Evolutionary conservation across 2,888 invertebrate species (phyloP), one percentile per base, ranked within the genome.

Genomic region (Malachius bipustulatus): DNA sequence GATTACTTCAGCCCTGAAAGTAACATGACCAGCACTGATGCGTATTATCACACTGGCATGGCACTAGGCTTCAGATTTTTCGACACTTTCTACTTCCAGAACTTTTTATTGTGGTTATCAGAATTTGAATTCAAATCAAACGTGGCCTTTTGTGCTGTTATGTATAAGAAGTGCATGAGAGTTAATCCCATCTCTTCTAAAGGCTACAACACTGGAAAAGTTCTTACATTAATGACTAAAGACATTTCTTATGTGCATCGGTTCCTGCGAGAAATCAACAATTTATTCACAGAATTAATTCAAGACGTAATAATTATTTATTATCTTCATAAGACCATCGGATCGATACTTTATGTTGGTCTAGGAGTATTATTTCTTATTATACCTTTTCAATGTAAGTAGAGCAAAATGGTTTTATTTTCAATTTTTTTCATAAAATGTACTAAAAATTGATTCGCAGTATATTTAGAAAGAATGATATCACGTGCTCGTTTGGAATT

Each of bases 211-310:
- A 63, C 69, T 26, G 76, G 77, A 2, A 75, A 75, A 53, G 70
- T 75, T 41, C 87, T 93, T 16, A 93, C 91, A 53, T 70, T 93
- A 11, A 67, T 96, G 35, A 88, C 91, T 2, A 94, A 93, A 56
- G 96, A 96, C 59, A 85, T 93, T 42, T 81, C 82, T 49, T 73
- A 89, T 34, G 90, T 94, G 58, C 91, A 94, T 58, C 71, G 83
- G 52, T 83, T 84, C 8, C 71, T 87, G 29, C 75, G 85, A 49
- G 88, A 90, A 57, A 61, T 89, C 3, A 91, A 93, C 62, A 93
- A 89, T 57, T 66, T 91, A 15, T 90, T 91, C 89, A 79, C 91
- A 40, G 91, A 88, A 0, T 88, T 91, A 0, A 55, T 88, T 11
- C 83, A 90, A 48, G 82, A 88, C 1, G 60, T 80, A 31, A 74